Conservation (phyloP, 2,888 invertebrate species). For the Synergus gifuensis region DNA sequence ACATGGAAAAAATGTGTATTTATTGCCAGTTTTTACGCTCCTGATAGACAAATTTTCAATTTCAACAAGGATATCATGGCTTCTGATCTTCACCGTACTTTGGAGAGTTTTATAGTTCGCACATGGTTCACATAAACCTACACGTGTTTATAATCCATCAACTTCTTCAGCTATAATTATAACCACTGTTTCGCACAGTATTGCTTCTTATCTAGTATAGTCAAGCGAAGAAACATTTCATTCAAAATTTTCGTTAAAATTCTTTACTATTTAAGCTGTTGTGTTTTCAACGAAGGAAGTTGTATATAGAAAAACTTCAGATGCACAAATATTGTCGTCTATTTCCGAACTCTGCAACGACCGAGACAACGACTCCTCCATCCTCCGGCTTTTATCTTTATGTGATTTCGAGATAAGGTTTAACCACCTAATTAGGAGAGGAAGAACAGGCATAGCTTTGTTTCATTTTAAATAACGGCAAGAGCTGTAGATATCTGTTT, state of each 20-base stretch:
- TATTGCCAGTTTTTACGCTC: not conserved
- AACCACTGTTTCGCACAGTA: not conserved
- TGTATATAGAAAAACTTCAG: not conserved
- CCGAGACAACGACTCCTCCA: too few relatives aligned
- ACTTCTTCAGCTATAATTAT: not conserved
- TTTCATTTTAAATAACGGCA: conserved; percentile 18
- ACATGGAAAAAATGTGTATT: not conserved
- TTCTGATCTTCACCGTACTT: not conserved
- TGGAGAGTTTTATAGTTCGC: not conserved
- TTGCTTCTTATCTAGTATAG: not conserved
- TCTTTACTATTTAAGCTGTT: not conserved
- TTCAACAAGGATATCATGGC: not conserved
- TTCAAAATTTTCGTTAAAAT: not conserved
- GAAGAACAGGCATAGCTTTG: not conserved
- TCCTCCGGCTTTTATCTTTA: not conserved
- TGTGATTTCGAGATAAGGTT: not conserved
- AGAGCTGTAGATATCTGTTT: conserved; percentile 20
- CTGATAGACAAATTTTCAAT: not conserved
- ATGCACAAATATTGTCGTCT: not conserved
- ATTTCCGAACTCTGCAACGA: too few relatives aligned
- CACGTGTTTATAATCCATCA: not conserved
- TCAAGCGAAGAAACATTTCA: not conserved
- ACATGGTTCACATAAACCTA: not conserved
- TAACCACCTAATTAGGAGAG: conserved; percentile 13
- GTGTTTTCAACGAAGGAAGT: not conserved